Conservation (phyloP, 92 coral and sea anemone genomes). For the Phymanthus crucifer region DNA sequence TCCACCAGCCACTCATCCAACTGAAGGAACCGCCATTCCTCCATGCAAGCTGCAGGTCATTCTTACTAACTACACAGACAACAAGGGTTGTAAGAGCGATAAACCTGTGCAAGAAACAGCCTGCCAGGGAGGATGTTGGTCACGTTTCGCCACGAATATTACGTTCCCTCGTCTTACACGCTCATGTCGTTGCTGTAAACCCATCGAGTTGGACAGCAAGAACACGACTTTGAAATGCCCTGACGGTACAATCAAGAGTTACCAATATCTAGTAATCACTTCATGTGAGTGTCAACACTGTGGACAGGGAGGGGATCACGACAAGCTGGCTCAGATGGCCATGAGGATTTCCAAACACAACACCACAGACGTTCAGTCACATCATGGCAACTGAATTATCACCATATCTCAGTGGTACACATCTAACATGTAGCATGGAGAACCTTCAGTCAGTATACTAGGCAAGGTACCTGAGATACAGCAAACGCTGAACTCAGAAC, state of each 20-base stretch:
- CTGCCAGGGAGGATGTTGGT: slow-evolving; percentile 64
- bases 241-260: slow-evolving; percentile 51
- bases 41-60: slow-evolving; percentile 5
- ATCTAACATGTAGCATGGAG: neutral
- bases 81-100: slow-evolving; percentile 19
- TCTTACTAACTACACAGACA: slow-evolving; percentile 11
- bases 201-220: slow-evolving; percentile 41
- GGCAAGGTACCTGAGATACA: neutral
- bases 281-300: slow-evolving; percentile 68
- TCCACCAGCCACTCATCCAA: neutral
- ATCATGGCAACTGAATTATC: neutral
- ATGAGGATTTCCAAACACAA: slow-evolving; percentile 8
- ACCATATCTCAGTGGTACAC: neutral
- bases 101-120: slow-evolving; percentile 55
- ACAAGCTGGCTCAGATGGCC: slow-evolving; percentile 23
- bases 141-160: slow-evolving; percentile 48
- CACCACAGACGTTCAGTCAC: neutral
- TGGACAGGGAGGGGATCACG: slow-evolving; percentile 33
- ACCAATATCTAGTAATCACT: slow-evolving; percentile 60
- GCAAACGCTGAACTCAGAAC: neutral
- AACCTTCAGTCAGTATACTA: neutral
- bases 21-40: neutral
- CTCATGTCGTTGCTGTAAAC: slow-evolving; percentile 75
- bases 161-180: slow-evolving; percentile 41
- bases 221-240: slow-evolving; percentile 59